phyloP scores from a whole-genome alignment of 2,888 invertebrate genomes.

The Diaphora mendica region DNA sequence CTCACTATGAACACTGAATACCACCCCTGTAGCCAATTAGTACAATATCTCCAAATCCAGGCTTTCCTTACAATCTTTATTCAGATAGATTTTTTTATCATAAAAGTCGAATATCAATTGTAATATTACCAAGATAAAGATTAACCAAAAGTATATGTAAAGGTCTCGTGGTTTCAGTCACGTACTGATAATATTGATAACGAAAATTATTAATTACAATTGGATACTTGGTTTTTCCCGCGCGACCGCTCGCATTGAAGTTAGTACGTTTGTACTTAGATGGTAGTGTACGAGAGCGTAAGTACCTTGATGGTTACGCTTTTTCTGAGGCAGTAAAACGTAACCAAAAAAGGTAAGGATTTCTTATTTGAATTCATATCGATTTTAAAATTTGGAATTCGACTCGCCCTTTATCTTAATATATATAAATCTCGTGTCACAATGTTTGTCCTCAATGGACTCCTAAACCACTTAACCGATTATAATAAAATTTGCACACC shows the following conservation, averaged over 20 bases:
- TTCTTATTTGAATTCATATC: neutral
- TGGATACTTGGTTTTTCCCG: neutral
- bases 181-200: constrained; percentile 71
- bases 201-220: constrained; percentile 17
- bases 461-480: too few species aligned
- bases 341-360: neutral
- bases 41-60: neutral
- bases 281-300: too few species aligned
- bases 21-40: constrained; percentile 11
- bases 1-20: constrained; percentile 16
- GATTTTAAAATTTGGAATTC: neutral
- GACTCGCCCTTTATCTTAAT: too few species aligned
- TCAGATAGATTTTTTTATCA: constrained; percentile 23
- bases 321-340: neutral
- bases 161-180: constrained; percentile 64
- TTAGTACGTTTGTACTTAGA: neutral
- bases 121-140: constrained; percentile 21
- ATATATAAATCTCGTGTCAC: too few species aligned
- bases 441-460: too few species aligned
- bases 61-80: constrained; percentile 5
- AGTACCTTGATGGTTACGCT: too few species aligned
- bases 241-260: neutral
- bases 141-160: constrained; percentile 12
- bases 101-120: constrained; percentile 25
- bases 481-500: too few species aligned